These are phyloP conservation scores for Neria commutata DNA, from an alignment of 2,888 invertebrate species.

Conservation along the genomic window DNA sequence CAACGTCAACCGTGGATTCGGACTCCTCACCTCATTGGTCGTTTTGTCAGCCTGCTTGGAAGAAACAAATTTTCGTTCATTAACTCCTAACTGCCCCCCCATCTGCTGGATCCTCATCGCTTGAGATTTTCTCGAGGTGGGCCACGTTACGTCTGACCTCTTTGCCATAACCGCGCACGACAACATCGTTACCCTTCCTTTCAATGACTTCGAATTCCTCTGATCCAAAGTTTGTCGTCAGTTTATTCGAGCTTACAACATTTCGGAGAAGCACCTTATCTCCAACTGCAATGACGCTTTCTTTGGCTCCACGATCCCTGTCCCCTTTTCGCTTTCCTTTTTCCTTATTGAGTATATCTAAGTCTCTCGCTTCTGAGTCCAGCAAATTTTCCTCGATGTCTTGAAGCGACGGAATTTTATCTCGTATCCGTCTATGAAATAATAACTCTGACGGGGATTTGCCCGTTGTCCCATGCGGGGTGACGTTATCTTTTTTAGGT, in stretches of 20 bases:
- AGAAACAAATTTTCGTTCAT: background rate
- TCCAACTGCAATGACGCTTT: too few species aligned
- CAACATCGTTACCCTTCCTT: slow-evolving; percentile 19
- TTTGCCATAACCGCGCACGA: slow-evolving; percentile 10
- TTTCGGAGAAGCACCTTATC: too few species aligned
- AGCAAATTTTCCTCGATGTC: slow-evolving; percentile 10
- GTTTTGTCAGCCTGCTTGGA: background rate
- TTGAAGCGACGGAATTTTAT: too few species aligned
- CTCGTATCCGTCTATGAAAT: slow-evolving; percentile 10
- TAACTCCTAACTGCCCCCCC: background rate
- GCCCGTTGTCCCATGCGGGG: slow-evolving; percentile 20
- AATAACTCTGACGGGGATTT: slow-evolving; percentile 17
- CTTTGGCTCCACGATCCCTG: slow-evolving; percentile 8
- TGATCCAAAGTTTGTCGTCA: slow-evolving; percentile 20
- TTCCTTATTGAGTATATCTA: slow-evolving; percentile 12
- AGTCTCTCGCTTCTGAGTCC: slow-evolving; percentile 16
- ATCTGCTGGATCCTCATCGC: background rate
- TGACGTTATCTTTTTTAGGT: slow-evolving; percentile 13
- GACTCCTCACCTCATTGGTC: background rate
- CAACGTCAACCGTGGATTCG: slow-evolving; percentile 9
- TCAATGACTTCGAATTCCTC: slow-evolving; percentile 16
- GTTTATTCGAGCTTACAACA: slow-evolving; percentile 15
- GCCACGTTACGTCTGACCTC: slow-evolving; percentile 20
- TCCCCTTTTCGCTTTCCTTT: slow-evolving; percentile 15
- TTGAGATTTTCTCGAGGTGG: slow-evolving; percentile 21